Conservation (phyloP, 1,140 invertebrate genomes). For the Drosophila lacteicornis region DNA sequence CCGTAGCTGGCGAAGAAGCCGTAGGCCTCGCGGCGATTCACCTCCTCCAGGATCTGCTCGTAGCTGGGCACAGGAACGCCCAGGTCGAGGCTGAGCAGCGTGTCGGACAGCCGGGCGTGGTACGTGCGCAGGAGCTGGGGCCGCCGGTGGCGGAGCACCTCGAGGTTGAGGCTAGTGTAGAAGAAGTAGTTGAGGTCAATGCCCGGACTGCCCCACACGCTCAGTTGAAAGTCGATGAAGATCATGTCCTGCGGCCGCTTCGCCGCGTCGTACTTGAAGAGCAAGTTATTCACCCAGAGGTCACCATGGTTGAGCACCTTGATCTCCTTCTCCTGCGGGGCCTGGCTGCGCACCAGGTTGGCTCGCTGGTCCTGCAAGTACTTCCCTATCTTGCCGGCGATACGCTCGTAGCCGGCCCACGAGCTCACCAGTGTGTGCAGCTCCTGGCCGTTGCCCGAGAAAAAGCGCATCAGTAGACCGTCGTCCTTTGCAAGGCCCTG, state of each 20-base stretch:
- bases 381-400: slow-evolving; percentile 77
- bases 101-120: slow-evolving; percentile 57
- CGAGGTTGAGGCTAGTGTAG: slow-evolving; percentile 71
- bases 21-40: slow-evolving; percentile 75
- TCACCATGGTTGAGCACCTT: slow-evolving; percentile 89
- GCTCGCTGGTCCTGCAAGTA: slow-evolving; percentile 55
- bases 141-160: slow-evolving; percentile 73
- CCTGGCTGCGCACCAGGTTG: slow-evolving; percentile 58
- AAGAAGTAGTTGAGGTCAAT: slow-evolving; percentile 84
- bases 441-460: slow-evolving; percentile 71
- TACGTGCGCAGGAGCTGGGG: slow-evolving; percentile 81
- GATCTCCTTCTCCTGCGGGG: slow-evolving; percentile 43
- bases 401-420: slow-evolving; percentile 82
- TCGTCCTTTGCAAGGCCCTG: slow-evolving; percentile 51
- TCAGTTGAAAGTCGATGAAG: slow-evolving; percentile 77
- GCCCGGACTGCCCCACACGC: slow-evolving; percentile 73
- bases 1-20: slow-evolving; percentile 76
- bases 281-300: slow-evolving; percentile 89
- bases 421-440: slow-evolving; percentile 74
- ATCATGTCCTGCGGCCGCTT: slow-evolving; percentile 48
- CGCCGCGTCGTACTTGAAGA: slow-evolving; percentile 86
- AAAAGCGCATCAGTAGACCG: slow-evolving; percentile 56
- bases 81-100: slow-evolving; percentile 72
- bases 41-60: slow-evolving; percentile 72
- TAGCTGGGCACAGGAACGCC: slow-evolving; percentile 73